A percentile compares a stretch with the other conserved stretches of the same genome.
Conservation (phyloP, 1,140 invertebrate species). For the Euura saliciscinereae region DNA sequence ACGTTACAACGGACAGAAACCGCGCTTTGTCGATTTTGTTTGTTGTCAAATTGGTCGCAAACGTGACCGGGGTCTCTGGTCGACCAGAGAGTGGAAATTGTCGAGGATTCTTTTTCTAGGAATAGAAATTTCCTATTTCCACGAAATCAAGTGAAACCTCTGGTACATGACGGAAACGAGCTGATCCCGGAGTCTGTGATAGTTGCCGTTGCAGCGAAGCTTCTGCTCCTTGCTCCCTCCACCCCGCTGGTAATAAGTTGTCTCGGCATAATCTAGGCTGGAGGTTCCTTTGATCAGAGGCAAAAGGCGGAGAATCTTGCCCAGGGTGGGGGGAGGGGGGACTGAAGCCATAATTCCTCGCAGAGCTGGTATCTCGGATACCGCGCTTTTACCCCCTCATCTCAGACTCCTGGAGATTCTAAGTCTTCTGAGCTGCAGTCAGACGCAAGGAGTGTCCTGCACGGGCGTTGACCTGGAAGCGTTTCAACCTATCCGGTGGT, state of each 20-base stretch:
- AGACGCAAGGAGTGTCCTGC: too few species aligned
- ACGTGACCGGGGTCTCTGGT: too few species aligned
- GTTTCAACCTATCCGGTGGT: too few species aligned
- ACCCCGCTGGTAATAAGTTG: not conserved
- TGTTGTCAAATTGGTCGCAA: too few species aligned
- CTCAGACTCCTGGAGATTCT: too few species aligned
- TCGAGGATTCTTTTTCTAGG: too few species aligned
- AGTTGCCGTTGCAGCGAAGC: not conserved
- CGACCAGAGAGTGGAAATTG: too few species aligned
- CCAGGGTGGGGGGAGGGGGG: not conserved
- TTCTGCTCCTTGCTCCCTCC: not conserved
- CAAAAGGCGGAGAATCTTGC: not conserved
- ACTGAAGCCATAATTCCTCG: not conserved
- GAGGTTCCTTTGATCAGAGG: conserved; percentile 4
- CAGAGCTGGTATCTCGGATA: not conserved
- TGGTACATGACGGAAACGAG: not conserved
- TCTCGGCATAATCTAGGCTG: conserved; percentile 6
- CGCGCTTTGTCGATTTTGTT: too few species aligned
- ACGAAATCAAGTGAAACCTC: not conserved
- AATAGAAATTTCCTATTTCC: too few species aligned
- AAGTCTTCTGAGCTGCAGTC: too few species aligned
- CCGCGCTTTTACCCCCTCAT: not conserved
- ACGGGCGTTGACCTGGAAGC: too few species aligned
- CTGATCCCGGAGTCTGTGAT: not conserved
- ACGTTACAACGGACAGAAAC: too few species aligned